Evolutionary conservation across 1,140 invertebrate species (phyloP), one percentile per base, ranked within the genome.

Genomic region (Ruditapes philippinarum): DNA sequence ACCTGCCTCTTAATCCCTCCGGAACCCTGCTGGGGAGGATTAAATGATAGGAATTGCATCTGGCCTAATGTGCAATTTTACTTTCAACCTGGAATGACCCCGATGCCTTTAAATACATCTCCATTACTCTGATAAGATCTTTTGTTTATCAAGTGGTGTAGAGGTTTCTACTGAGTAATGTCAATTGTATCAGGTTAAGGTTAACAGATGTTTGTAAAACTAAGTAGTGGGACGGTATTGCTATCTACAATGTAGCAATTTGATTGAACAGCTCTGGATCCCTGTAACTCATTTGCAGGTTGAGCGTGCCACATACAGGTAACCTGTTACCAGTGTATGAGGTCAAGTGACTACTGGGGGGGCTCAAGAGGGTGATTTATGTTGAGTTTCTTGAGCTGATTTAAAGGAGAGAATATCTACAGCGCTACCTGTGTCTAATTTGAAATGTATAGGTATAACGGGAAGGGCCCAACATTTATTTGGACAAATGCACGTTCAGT

Each of bases 401-500:
- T 60, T 60, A 60, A 60, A 22, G 57, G 57, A 60, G n/a, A 5
- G 25, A n/a, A 60, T 28, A 19, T 60, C 19, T 22, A 60, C 57
- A 5, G 22, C 57, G n/a, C 57, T 60, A 60, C 57, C 57, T 5
- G 57, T 60, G 57, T 60, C 57, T 60, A 28, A 19, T 60, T 60
- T 60, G n/a, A 60, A 60, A 11, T 60, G 7, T 4, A 60, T 60
- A 28, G 57, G 57, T 7, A 28, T 60, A 19, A 11, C n/a, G n/a
- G 57, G 57, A 22, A 60, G 57, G 57, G 57, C 7, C 19, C 57
- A 60, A 60, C 28, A 28, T 60, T 60, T 22, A 60, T 19, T 60
- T 60, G 57, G 7, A 60, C 57, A 60, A 60, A 60, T 60, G 57
- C 57, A 60, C 57, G 57, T 60, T 60, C 57, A 60, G 57, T 22